phyloP scores from a whole-genome alignment of 2,113 vertebrate species.

The Ceyx cyanopectus region DNA sequence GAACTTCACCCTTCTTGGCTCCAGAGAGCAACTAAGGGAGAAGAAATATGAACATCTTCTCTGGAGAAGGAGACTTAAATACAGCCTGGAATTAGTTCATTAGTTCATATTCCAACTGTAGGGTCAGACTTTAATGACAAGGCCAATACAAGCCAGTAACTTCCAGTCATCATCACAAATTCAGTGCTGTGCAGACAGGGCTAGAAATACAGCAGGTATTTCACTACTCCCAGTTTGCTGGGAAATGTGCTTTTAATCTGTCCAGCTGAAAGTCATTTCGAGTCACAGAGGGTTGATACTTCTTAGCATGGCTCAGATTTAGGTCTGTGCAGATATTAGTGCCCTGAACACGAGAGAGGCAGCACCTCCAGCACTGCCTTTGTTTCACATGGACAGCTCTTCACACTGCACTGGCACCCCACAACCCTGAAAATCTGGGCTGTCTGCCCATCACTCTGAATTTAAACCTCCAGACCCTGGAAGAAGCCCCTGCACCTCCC shows the following conservation, averaged over 20 bases:
- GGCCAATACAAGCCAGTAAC: constrained; percentile 46
- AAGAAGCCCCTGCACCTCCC: neutral
- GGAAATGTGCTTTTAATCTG: constrained; percentile 18
- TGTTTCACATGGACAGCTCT: neutral
- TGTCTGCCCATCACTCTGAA: neutral
- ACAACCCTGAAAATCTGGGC: neutral
- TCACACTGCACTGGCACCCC: neutral
- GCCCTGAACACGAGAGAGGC: neutral
- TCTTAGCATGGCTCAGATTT: neutral
- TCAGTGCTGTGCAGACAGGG: neutral
- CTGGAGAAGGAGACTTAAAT: neutral
- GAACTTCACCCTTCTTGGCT: neutral
- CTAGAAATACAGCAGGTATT: constrained; percentile 15
- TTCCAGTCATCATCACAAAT: constrained; percentile 38
- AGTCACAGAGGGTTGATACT: neutral
- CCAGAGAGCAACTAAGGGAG: neutral
- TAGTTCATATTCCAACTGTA: neutral
- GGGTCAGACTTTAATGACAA: constrained; percentile 45
- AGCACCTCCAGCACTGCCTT: neutral
- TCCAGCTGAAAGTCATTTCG: neutral
- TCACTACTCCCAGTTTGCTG: constrained; percentile 5
- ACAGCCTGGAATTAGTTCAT: constrained; percentile 37
- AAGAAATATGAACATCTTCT: neutral
- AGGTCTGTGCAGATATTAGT: neutral
- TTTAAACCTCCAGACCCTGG: neutral